Evolutionary conservation across 2,113 vertebrate species (phyloP).

Genomic region (Hydrochoerus hydrochaeris): DNA sequence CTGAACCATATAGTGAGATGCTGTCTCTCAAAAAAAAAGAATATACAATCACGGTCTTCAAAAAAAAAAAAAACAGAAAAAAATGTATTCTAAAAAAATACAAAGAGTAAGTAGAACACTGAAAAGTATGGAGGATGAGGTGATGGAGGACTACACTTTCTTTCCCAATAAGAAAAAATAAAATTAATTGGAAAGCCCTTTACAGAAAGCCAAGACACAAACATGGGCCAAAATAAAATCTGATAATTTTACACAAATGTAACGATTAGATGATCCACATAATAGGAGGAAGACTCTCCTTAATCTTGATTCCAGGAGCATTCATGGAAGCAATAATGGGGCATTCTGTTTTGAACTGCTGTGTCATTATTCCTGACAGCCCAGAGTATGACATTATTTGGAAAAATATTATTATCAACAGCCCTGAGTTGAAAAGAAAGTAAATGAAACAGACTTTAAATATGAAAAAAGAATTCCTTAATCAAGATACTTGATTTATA

Average conservation of each 20-base stretch:
- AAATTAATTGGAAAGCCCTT: background rate
- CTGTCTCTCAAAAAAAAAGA: background rate
- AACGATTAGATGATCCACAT: background rate
- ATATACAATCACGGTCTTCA: background rate
- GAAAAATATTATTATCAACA: background rate
- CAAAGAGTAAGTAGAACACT: background rate
- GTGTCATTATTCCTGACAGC: background rate
- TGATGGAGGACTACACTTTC: background rate
- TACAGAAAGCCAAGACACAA: background rate
- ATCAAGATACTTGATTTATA: background rate
- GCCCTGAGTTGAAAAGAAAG: background rate
- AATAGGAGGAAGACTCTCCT: background rate
- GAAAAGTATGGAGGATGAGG: background rate
- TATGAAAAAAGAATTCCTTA: constrained; percentile 33
- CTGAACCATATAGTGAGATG: too few species aligned
- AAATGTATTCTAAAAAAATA: background rate
- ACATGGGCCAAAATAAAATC: constrained; percentile 29
- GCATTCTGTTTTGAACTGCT: background rate
- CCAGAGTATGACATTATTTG: background rate
- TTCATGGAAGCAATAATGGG: background rate
- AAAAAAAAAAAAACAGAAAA: background rate
- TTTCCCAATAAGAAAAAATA: background rate
- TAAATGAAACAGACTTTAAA: background rate
- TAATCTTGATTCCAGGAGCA: background rate
- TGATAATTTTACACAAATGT: background rate